Conservation (phyloP, 1,140 invertebrate genomes). For the Coptotermes formosanus region DNA sequence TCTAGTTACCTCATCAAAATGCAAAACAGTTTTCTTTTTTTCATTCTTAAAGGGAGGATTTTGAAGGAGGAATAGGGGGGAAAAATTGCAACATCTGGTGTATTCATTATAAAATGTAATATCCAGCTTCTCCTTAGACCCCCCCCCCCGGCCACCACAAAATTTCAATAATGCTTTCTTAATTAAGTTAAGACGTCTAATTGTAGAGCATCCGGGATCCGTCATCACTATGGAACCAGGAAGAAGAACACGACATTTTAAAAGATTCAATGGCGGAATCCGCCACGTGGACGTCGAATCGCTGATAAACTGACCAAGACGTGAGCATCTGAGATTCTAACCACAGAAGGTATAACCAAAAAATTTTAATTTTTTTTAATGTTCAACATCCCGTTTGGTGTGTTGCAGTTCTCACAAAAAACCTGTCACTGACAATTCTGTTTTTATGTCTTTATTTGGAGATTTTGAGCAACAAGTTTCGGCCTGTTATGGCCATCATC, state of each 20-base stretch:
- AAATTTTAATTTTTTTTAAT: too few relatives aligned
- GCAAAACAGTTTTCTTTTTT: conserved; percentile 31
- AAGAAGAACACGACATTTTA: neutral
- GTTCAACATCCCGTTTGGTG: too few relatives aligned
- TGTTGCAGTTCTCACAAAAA: too few relatives aligned
- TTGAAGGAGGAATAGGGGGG: neutral
- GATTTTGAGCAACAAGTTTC: too few relatives aligned
- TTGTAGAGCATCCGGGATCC: conserved; percentile 13
- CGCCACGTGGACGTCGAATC: too few relatives aligned
- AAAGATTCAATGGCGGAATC: neutral
- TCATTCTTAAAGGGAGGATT: neutral
- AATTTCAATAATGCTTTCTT: conserved; percentile 34
- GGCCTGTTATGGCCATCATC: too few relatives aligned
- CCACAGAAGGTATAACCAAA: too few relatives aligned
- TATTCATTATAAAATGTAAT: conserved; percentile 35
- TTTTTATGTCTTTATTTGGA: too few relatives aligned
- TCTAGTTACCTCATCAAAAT: conserved; percentile 35
- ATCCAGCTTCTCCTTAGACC: conserved; percentile 22
- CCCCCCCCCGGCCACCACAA: neutral
- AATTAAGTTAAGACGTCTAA: conserved; percentile 33
- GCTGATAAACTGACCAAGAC: too few relatives aligned
- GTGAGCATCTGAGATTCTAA: too few relatives aligned
- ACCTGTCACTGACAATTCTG: too few relatives aligned
- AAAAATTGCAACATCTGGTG: conserved; percentile 32
- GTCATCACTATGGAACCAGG: neutral